A percentile compares a stretch with the other conserved stretches of the same genome.
Evolutionary conservation across 1,140 invertebrate species (phyloP).

Genomic region (Brachionus rotundiformis): DNA sequence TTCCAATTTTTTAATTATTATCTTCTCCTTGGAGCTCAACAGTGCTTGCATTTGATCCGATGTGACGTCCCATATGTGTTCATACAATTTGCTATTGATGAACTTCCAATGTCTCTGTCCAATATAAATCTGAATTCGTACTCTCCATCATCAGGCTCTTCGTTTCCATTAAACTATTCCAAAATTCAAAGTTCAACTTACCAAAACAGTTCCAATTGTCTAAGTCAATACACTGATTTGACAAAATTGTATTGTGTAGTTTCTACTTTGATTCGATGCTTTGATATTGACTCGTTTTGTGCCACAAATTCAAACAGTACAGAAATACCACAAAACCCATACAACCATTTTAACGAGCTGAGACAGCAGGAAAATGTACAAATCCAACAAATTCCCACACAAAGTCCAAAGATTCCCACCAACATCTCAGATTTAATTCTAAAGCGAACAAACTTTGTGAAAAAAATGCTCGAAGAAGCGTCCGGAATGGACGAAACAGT

Average conservation of each 20-base stretch:
- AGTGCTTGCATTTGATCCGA: conserved; percentile 49
- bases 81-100: conserved; percentile 86
- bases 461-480: conserved; percentile 90
- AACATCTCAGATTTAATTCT: conserved; percentile 80
- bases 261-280: conserved; percentile 84
- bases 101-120: conserved; percentile 61
- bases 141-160: conserved; percentile 24
- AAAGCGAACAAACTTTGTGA: conserved; percentile 77
- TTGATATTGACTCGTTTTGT: conserved; percentile 80
- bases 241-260: conserved; percentile 91
- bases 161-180: conserved; percentile 16
- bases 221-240: conserved; percentile 82
- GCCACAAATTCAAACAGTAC: not conserved
- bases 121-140: conserved; percentile 42
- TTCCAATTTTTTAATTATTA: conserved; percentile 52
- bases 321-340: conserved; percentile 19
- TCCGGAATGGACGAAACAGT: conserved; percentile 85
- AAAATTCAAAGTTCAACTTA: conserved; percentile 6
- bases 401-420: conserved; percentile 74
- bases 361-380: conserved; percentile 24
- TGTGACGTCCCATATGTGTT: conserved; percentile 65
- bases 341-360: conserved; percentile 29
- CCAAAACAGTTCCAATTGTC: not conserved
- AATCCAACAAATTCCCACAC: not conserved
- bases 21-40: not conserved